phyloP scores from a whole-genome alignment of 2,888 invertebrate genomes.

The Troides helena region DNA sequence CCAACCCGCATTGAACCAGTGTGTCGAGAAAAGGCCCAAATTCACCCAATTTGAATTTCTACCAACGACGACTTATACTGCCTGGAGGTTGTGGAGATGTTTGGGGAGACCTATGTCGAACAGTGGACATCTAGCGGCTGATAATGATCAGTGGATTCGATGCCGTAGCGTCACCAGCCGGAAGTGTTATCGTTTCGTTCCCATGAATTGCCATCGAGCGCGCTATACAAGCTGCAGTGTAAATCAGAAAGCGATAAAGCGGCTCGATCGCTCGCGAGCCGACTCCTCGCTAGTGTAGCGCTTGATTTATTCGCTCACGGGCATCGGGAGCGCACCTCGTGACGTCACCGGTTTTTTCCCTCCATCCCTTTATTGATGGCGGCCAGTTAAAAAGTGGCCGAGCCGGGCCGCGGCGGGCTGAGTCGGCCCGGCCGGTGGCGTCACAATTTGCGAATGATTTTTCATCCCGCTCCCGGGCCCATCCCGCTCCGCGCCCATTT shows the following conservation, averaged over 20 bases:
- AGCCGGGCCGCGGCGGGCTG: constrained; percentile 50
- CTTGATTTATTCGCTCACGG: constrained; percentile 73
- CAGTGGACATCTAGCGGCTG: too few relatives aligned
- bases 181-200: constrained; percentile 7
- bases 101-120: too few relatives aligned
- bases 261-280: constrained; percentile 66
- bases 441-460: constrained; percentile 78
- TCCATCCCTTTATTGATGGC: constrained; percentile 73
- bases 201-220: constrained; percentile 39
- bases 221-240: constrained; percentile 51
- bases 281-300: constrained; percentile 66
- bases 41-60: too few relatives aligned
- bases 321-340: constrained; percentile 75
- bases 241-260: constrained; percentile 71
- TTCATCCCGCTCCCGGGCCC: constrained; percentile 62
- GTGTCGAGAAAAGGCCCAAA: too few relatives aligned
- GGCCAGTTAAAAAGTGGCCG: constrained; percentile 71
- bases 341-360: constrained; percentile 70
- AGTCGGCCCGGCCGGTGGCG: constrained; percentile 43
- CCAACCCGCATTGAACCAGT: too few relatives aligned
- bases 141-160: neutral
- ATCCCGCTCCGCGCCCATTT: constrained; percentile 76
- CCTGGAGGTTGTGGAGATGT: too few relatives aligned
- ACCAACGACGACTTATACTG: too few relatives aligned
- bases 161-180: constrained; percentile 31